Evolutionary conservation across 2,113 vertebrate genomes (phyloP), one percentile per base, ranked within the genome.

Genomic region (Strix uralensis): DNA sequence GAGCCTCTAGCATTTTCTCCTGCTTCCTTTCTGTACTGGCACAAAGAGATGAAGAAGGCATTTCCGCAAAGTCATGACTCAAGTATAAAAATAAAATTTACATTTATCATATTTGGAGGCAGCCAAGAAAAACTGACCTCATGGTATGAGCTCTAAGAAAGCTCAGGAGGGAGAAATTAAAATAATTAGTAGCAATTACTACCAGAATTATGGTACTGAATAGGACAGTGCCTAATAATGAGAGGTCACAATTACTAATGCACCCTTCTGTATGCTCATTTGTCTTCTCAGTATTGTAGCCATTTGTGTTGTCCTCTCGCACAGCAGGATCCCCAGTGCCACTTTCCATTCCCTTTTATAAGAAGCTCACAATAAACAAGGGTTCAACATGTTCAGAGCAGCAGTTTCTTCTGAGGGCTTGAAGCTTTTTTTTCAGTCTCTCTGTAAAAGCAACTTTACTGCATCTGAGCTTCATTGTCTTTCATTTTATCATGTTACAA

Each of bases 121-220:
- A 88, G 63, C n/a, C 74, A 93, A 92, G 36, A 36, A 95, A 94
- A 95, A 88, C 67, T 81, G 81, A 71, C 79, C 67, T 86, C 51
- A 29, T 91, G 20, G 26, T 63, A 90, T 57, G 47, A 88, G 58
- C 71, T 59, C 61, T 74, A 90, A 80, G 74, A 86, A 93, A 88
- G 46, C 62, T 95, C 91, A 94, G 71, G 32, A 96, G 71, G 84
- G 89, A 96, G 38, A 82, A 82, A 95, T 91, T 96, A 96, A 95
- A 95, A 92, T 73, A 90, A 95, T 96, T 96, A 95, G 79, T 80
- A 88, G 67, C 58, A 96, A 97, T 97, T 96, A 86, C 59, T 84
- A 67, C 62, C 63, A 93, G 96, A 96, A 96, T 93, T 34, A 67
- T 83, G 51, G 81, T 49, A 80, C 67, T 83, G 91, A 95, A 86